phyloP scores from a whole-genome alignment of 2,888 invertebrate species.

The Ectemnius continuus region DNA sequence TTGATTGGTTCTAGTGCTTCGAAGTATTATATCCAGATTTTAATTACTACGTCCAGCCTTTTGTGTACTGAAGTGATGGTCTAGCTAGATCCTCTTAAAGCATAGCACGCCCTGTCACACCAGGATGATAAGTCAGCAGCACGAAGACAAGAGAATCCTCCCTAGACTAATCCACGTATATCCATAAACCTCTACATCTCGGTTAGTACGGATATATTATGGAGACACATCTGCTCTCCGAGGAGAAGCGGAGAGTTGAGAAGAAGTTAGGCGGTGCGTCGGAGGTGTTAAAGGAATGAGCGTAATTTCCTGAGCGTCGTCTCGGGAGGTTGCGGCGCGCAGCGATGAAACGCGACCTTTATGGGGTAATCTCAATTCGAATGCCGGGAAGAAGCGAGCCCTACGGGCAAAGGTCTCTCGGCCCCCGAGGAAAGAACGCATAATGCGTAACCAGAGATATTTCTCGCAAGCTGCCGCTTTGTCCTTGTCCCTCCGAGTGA shows the following conservation, averaged over 20 bases:
- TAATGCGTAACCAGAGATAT: constrained; percentile 45
- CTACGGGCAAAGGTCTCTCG: constrained; percentile 36
- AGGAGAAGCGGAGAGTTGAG: too few relatives aligned
- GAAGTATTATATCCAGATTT: constrained; percentile 7
- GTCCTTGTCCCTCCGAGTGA: too few relatives aligned
- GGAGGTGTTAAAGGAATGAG: not conserved
- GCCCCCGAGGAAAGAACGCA: constrained; percentile 45
- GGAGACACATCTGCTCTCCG: too few relatives aligned
- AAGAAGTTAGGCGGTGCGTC: not conserved
- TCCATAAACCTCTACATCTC: too few relatives aligned
- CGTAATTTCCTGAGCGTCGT: constrained; percentile 12
- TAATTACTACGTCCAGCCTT: constrained; percentile 55
- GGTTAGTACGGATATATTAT: too few relatives aligned
- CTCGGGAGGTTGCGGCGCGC: constrained; percentile 13
- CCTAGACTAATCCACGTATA: too few relatives aligned
- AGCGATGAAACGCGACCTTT: constrained; percentile 42
- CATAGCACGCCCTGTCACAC: not conserved
- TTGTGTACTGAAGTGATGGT: constrained; percentile 30
- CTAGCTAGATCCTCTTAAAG: constrained; percentile 13
- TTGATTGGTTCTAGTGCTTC: too few relatives aligned
- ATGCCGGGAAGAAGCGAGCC: constrained; percentile 9
- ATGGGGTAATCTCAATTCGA: constrained; percentile 39
- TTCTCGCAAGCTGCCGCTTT: constrained; percentile 11
- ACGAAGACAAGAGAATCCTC: not conserved
- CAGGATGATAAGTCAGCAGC: not conserved